phyloP scores from a whole-genome alignment of 2,113 vertebrate genomes.

The Diadophis punctatus region DNA sequence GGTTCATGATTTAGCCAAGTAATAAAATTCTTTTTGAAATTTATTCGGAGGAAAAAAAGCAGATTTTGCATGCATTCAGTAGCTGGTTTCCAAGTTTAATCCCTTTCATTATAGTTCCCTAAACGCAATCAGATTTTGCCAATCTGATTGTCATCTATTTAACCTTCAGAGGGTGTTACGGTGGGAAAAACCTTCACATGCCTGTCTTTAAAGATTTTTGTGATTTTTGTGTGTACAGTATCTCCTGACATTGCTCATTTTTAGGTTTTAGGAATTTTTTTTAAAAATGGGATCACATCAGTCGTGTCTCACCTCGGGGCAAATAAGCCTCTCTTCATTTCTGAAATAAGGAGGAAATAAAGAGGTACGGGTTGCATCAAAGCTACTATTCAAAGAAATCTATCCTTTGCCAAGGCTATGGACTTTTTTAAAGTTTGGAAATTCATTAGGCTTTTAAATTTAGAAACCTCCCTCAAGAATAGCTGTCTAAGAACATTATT shows the following conservation, averaged over 20 bases:
- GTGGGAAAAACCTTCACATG: not conserved
- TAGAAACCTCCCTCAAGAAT: not conserved
- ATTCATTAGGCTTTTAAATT: not conserved
- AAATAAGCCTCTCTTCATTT: constrained; percentile 25
- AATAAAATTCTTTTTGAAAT: constrained; percentile 41
- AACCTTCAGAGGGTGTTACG: not conserved
- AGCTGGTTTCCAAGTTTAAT: not conserved
- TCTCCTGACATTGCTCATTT: not conserved
- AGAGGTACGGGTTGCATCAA: not conserved
- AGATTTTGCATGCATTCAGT: fast-evolving
- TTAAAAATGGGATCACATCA: not conserved
- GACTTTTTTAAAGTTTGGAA: constrained; percentile 1
- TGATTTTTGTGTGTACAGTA: not conserved
- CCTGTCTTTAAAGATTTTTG: not conserved
- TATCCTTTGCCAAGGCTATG: constrained; percentile 14
- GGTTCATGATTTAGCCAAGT: constrained; percentile 29
- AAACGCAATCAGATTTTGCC: constrained; percentile 29
- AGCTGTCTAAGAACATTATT: not conserved
- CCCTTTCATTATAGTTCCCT: constrained; percentile 29
- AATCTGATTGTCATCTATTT: constrained; percentile 22
- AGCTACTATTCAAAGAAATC: not conserved
- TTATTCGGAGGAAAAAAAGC: not conserved
- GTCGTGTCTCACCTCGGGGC: constrained; percentile 8
- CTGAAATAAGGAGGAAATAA: not conserved
- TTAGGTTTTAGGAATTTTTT: not conserved